Base-by-base conservation (phyloP, 2,888 invertebrate genomes). In the Melikaiella ostensackeni region DNA sequence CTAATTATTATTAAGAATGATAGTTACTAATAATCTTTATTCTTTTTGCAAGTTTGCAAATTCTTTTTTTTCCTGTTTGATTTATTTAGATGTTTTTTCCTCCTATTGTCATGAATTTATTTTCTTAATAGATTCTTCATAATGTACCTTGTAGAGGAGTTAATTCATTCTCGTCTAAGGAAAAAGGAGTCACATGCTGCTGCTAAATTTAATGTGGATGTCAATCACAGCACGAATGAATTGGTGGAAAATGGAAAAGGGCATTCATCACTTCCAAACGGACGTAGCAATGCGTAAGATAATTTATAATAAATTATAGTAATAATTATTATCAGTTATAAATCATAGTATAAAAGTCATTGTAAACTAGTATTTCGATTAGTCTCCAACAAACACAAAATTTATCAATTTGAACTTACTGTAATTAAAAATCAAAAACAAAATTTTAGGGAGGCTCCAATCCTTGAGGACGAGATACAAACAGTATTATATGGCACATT, bases 71-170 rank as follows among this genome's bases (percentile, higher is more conserved):
- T 2, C 1, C 7, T 33, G 5, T 33, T 38, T 38, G 0, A 13
- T 11, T 13, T 11, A 38, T 38, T 2, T 1, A 38, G 38, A 38
- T 13, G 2, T 38, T 38, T 38, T 64, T 16, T 64, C 13, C n/a
- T 21, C 9, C n/a, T 46, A 19, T 46, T 46, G 1, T 46, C 19
- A 46, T n/a, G n/a, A 46, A n/a, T 7, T 70, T n/a, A 24, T 64
- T 21, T 38, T 38, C 21, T 1, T 64, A 8, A 57, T 80, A 91
- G 91, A 11, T 91, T 91, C 61, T 91, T 91, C 77, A 86, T 90
- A 9, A 91, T 91, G 91, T 91, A 89, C 88, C 91, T 96, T 11
- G 94, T 97, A n/a, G 97, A 97, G 85, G 96, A 97, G 87, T 84
- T 95, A 70, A 95, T 96, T 2, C 96, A 97, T 87, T 88, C 94